Evolutionary conservation across 2,113 vertebrate species (phyloP), one percentile per base, ranked within the genome.

Genomic region (Pseudonaja textilis): DNA sequence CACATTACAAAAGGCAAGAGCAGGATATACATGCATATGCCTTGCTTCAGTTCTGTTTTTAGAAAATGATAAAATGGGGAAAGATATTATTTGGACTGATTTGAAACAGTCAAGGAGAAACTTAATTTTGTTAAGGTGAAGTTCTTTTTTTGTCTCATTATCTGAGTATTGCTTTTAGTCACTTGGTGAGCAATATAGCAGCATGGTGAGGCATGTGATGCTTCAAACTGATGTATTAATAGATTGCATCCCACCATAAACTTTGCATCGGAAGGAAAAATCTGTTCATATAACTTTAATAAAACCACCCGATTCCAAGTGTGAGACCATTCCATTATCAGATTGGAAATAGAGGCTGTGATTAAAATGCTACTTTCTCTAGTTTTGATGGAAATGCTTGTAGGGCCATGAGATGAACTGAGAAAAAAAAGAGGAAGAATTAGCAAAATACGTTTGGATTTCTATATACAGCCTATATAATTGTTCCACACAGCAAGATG

Each of bases 381-480:
- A 85, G 8, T 25, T 11, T 1, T 23, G 39, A 81, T 1, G 69
- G 81, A 87, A 87, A 87, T 87, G 7, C 57, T 93, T 69, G 4
- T 1, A 42, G 59, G 61, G 23, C 4, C 14, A 9, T 88, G 61
- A 8, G 23, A 25, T 55, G 9, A 88, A 61, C 1, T 88, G 57
- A 26, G 86, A 47, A 16, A 29, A 89, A 89, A 69, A 0, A 0
- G 6, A 6, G 5, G 45, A 0, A 1, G 18, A 52, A 34, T 45
- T 86, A 7, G 23, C 29, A 29, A 86, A 39, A 22, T 39, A 6
- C 1, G 10, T 45, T 34, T 34, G n/a, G 12, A n/a, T 3, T 55
- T 61, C 85, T 61, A 56, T 29, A 29, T 34, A 23, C 29, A 5
- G 7, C 16, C 26, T 29, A n/a, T 20, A n/a, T 26, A 26, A 10